Evolutionary conservation across 1,140 invertebrate genomes (phyloP), one percentile per base, ranked within the genome.

Genomic region (Gonioctena quinquepunctata): DNA sequence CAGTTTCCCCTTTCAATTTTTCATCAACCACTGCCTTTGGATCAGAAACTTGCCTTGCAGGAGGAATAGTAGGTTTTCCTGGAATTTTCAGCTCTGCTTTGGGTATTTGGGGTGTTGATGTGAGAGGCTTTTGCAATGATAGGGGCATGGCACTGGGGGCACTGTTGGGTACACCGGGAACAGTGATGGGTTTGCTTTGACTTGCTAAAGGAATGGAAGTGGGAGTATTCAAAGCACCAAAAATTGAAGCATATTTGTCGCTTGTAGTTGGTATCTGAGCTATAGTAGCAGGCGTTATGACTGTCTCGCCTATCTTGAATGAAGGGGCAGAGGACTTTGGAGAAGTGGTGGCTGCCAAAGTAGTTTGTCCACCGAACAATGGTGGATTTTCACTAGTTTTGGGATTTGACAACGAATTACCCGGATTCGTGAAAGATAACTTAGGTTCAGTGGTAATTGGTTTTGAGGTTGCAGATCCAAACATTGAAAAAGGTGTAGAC

Each of bases 331-430:
- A 7, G 22, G 54, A 21, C 16, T 11, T n/a, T 42, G 11, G 33
- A 42, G 33, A 42, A 42, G 33, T 42, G 4, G 71, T 42, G 11
- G 76, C 76, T 11, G 71, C 69, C 13, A 73, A 63, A 8, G 69
- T 65, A 57, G 71, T 57, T 66, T 77, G 69, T 13, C 74, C 70
- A 19, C 72, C 75, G 73, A 77, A 80, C 16, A 76, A 56, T 63
- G 65, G 25, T 16, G 54, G 25, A 23, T 50, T 48, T 72, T 66
- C 67, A 63, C 16, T 42, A 28, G 49, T n/a, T 61, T 68, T 57
- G 13, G 54, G 23, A 28, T 5, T 25, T 64, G 28, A 27, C 56
- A 27, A n/a, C 16, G 52, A 42, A 42, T 42, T 52, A 8, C 62
- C 13, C 60, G 42, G 62, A 54, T 49, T 8, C 50, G 28, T 16